Evolutionary conservation across 2,113 vertebrate genomes (phyloP).

Genomic region (Gallinago undulata): DNA sequence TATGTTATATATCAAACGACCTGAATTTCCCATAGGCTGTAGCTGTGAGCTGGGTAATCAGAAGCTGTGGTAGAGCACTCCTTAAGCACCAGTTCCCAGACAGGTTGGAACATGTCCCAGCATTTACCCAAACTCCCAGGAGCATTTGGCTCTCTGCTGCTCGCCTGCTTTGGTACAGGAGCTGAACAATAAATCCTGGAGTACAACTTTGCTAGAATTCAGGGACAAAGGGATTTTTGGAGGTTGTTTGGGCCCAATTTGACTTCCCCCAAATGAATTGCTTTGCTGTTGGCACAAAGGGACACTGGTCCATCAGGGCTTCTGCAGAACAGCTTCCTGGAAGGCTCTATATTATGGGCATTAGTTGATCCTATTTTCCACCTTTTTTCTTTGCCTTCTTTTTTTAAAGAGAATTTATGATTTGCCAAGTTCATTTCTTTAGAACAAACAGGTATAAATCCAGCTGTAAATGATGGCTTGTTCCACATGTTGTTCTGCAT

Average conservation of each 20-base stretch:
- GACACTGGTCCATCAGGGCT: background rate
- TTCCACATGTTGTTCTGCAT: constrained; percentile 57
- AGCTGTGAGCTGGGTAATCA: background rate
- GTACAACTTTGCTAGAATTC: background rate
- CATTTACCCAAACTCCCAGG: background rate
- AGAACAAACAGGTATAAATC: constrained; percentile 74
- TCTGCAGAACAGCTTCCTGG: background rate
- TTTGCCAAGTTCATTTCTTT: constrained; percentile 67
- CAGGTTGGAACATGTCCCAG: background rate
- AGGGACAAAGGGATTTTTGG: background rate
- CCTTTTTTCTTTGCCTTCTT: constrained; percentile 37
- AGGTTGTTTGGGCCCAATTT: background rate
- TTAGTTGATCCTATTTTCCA: background rate
- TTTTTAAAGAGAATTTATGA: constrained; percentile 62
- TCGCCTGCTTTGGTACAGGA: background rate
- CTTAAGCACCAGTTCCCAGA: background rate
- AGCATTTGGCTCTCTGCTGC: background rate
- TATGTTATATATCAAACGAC: background rate
- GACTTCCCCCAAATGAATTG: background rate
- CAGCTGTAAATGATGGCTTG: constrained; percentile 67
- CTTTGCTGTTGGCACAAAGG: background rate
- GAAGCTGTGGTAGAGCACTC: background rate
- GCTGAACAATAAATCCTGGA: background rate
- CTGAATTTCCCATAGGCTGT: background rate
- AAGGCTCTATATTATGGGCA: background rate